Conservation (phyloP, 2,113 vertebrate species). For the Pterocles gutturalis region DNA sequence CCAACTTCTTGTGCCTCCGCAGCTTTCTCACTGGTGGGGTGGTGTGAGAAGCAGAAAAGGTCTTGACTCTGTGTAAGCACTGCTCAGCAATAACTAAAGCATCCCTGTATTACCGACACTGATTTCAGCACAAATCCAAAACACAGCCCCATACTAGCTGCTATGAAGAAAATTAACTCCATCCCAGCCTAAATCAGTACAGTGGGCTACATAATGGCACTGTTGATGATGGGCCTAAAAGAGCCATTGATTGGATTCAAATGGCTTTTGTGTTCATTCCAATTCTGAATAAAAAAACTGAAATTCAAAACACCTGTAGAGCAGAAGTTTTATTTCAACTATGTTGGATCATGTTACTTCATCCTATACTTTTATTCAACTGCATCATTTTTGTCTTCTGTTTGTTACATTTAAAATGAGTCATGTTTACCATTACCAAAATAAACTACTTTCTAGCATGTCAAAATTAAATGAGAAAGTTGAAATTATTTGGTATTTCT, state of each 20-base stretch:
- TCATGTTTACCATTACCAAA: neutral
- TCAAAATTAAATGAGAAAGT: neutral
- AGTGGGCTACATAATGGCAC: neutral
- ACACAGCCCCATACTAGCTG: no score
- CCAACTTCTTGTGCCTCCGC: no score
- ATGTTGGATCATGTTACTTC: neutral
- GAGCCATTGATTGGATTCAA: neutral
- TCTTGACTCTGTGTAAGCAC: no score
- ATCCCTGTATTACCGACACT: no score
- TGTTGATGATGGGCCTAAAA: neutral
- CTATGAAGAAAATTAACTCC: no score
- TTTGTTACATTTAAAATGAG: neutral
- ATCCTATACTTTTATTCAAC: neutral
- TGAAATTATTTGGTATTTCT: neutral
- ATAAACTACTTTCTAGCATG: neutral
- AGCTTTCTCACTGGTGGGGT: no score
- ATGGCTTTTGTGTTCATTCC: neutral
- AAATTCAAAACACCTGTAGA: neutral
- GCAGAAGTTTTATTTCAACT: neutral
- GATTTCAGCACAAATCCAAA: no score
- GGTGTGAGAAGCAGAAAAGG: no score
- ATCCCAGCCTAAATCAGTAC: no score
- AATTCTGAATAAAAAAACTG: neutral
- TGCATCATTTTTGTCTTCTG: neutral
- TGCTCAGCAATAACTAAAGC: no score